These are phyloP conservation scores for Saccostrea cuccullata DNA, from an alignment of 1,140 invertebrate genomes.

Conservation along the genomic window DNA sequence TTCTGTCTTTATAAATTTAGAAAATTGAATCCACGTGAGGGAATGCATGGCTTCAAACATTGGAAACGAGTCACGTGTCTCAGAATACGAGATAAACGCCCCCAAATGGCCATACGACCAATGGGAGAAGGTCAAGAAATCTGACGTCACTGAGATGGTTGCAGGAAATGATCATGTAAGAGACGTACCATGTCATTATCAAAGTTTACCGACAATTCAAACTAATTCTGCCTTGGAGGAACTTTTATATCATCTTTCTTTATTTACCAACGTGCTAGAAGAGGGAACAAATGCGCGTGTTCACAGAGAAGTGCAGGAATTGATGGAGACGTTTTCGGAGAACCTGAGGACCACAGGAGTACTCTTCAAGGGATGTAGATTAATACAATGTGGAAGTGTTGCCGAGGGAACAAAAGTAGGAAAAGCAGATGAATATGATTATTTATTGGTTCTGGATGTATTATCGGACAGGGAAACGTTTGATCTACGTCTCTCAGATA, in stretches of 20 bases:
- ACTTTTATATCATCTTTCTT: background rate
- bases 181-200: background rate
- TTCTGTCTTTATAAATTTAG: background rate
- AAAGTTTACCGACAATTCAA: background rate
- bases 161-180: background rate
- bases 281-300: background rate
- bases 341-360: background rate
- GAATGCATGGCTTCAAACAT: background rate
- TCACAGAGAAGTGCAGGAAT: background rate
- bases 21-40: background rate
- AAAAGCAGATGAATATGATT: background rate
- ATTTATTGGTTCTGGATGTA: background rate
- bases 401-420: conserved; percentile 2
- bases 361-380: background rate
- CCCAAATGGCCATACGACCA: background rate
- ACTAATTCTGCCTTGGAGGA: background rate
- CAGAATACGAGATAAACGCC: background rate
- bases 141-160: background rate
- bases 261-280: background rate
- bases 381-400: background rate
- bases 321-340: background rate
- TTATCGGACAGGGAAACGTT: background rate
- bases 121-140: background rate
- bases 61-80: background rate
- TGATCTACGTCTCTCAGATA: background rate